phyloP scores from a whole-genome alignment of 2,888 invertebrate species.

The Melanophora roralis region DNA sequence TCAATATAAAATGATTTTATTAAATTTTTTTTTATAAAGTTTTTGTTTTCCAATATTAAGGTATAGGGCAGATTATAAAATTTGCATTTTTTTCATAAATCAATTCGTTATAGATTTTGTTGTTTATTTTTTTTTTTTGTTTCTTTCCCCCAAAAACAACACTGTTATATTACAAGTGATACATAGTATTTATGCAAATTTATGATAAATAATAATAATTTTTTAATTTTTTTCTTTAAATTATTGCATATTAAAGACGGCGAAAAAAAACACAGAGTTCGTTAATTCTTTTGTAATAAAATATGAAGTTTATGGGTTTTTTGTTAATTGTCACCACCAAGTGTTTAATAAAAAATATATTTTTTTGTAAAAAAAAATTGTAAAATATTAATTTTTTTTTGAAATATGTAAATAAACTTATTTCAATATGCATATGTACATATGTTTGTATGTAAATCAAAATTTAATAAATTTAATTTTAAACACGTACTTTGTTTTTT shows the following conservation, averaged over 20 bases:
- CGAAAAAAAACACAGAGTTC: too few species aligned
- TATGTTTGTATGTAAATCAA: not conserved
- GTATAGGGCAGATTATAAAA: not conserved
- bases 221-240: not conserved
- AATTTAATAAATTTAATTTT: slow-evolving; percentile 8
- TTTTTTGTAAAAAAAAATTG: not conserved
- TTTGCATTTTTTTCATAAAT: not conserved
- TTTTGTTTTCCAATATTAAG: not conserved
- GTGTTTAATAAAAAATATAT: too few species aligned
- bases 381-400: not conserved
- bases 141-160: not conserved
- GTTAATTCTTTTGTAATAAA: not conserved
- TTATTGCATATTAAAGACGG: not conserved
- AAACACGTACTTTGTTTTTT: slow-evolving; percentile 51
- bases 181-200: not conserved
- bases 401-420: not conserved
- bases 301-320: slow-evolving; percentile 5
- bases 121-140: not conserved
- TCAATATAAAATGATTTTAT: not conserved
- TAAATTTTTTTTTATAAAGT: slow-evolving; percentile 1
- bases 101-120: too few species aligned
- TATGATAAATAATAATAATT: slow-evolving; percentile 2
- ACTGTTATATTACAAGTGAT: not conserved
- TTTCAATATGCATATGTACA: not conserved
- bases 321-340: not conserved